Base-by-base conservation (phyloP, 1,140 invertebrate genomes). In the Centruroides vittatus region DNA sequence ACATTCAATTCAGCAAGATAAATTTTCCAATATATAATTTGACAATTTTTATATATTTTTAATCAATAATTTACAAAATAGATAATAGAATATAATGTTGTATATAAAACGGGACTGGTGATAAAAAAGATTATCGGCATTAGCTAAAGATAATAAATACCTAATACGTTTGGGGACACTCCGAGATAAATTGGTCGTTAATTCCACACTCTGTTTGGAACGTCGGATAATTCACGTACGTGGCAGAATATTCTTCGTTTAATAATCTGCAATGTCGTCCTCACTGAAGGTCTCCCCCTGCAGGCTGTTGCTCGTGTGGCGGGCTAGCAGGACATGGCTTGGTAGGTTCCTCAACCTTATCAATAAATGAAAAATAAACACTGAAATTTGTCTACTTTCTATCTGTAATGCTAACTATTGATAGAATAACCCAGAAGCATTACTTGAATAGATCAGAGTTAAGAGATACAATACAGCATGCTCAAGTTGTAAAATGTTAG, bases 201-300 rank as follows among this genome's bases (percentile, higher is more conserved):
- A 8, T 41, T 41, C 5, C 8, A 41, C 41, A 41, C 8, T 41
- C 3, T 8, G 8, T 6, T 5, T 8, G 8, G 41, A 41, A 41
- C 41, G 3, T 1, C 41, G 3, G 5, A 2, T 23, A 23, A 41
- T 41, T 41, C 8, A 41, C 5, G 8, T 41, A 6, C 41, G 3
- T 41, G 41, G 5, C 8, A 41, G 41, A 41, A 41, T 8, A 23
- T 41, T 8, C 41, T 41, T 41, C 41, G 41, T 41, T 59, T 41
- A 63, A 47, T 53, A 63, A 54, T 63, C 62, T 34, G 60, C 57
- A 58, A 60, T 63, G 13, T 63, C 62, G 57, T 63, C 62, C 57
- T 63, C 62, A 60, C 62, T 63, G 54, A 63, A 54, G 1, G 59
- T 46, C 46, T 63, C 62, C 13, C 51, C 52, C 50, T 63, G 62